Conservation (phyloP, 2,888 invertebrate genomes). For the Caenorhabditis zanzibari region DNA sequence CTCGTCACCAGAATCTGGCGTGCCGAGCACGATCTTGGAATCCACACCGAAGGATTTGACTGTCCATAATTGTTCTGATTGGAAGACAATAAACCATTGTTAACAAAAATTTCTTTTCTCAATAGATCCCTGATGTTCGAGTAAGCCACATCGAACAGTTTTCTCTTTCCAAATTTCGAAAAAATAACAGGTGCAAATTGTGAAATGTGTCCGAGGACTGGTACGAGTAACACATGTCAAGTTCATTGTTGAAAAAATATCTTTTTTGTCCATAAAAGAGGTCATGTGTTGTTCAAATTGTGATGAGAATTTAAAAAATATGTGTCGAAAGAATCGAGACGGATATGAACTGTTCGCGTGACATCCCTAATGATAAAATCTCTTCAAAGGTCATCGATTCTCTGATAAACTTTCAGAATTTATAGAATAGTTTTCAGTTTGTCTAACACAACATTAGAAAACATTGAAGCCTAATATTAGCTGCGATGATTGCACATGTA, state of each 20-base stretch:
- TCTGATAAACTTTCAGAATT: neutral
- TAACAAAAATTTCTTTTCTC: constrained; percentile 14
- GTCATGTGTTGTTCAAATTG: too few relatives aligned
- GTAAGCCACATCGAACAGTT: neutral
- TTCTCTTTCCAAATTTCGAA: neutral
- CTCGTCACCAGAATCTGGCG: constrained; percentile 28
- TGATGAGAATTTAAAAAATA: too few relatives aligned
- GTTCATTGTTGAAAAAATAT: neutral
- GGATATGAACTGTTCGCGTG: too few relatives aligned
- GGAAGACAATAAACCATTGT: constrained; percentile 29
- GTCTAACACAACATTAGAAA: neutral
- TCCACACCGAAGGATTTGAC: constrained; percentile 4
- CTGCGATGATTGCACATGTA: constrained; percentile 7
- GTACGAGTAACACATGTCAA: neutral
- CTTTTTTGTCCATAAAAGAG: too few relatives aligned
- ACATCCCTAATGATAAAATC: neutral
- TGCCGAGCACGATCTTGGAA: neutral
- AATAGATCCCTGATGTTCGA: neutral
- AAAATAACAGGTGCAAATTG: neutral
- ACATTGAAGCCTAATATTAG: constrained; percentile 6
- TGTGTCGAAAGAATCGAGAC: too few relatives aligned
- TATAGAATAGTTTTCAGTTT: neutral
- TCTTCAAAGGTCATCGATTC: neutral
- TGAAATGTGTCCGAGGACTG: neutral
- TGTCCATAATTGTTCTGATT: constrained; percentile 30